Percentiles rank a stretch among this genome's conserved stretches.
Conservation (phyloP, 2,113 vertebrate species). For the Paradisaea rubra region DNA sequence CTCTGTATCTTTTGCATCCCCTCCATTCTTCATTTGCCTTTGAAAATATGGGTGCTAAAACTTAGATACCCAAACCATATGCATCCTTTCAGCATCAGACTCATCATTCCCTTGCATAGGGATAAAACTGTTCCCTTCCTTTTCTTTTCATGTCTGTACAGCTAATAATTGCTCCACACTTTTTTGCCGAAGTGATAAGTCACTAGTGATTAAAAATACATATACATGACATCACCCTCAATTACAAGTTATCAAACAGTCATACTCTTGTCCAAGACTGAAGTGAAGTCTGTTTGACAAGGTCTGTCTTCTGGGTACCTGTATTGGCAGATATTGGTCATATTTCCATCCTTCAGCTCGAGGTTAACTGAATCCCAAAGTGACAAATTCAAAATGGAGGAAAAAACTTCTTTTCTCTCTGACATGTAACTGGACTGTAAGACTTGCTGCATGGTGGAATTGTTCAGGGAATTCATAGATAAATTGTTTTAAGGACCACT, state of each 20-base stretch:
- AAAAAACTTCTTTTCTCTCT: not conserved
- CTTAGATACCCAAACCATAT: not conserved
- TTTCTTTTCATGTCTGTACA: not conserved
- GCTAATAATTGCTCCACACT: not conserved
- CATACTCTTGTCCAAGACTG: not conserved
- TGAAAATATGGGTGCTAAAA: not conserved
- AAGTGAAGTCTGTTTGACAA: not conserved
- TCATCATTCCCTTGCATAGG: not conserved
- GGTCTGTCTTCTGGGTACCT: not conserved
- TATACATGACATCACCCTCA: not conserved
- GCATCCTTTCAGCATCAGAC: not conserved
- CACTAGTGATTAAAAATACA: not conserved
- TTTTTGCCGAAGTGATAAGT: not conserved
- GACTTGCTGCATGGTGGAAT: not conserved
- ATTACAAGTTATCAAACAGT: not conserved
- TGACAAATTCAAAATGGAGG: not conserved
- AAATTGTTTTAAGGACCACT: constrained; percentile 1
- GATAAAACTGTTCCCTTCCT: not conserved
- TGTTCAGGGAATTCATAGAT: not conserved
- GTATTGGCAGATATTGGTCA: not conserved
- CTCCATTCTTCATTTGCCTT: not conserved
- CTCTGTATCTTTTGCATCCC: not conserved
- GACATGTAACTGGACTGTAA: not conserved
- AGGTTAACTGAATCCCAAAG: not conserved
- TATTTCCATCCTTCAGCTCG: not conserved